Percentiles rank a stretch among this genome's conserved stretches.
phyloP scores from a whole-genome alignment of 2,113 vertebrate species.

The Labeo catla region DNA sequence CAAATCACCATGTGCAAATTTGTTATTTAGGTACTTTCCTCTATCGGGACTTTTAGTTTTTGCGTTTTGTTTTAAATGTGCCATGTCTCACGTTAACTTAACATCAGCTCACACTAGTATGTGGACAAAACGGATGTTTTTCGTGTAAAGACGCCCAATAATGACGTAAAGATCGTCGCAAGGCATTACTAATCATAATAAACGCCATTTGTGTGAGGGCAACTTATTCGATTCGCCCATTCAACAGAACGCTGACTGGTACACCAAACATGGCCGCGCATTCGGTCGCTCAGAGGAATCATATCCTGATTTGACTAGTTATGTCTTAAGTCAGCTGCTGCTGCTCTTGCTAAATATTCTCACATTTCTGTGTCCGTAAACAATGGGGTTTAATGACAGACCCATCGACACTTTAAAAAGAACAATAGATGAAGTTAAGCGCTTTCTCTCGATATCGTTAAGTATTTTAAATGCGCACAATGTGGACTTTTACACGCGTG shows the following conservation, averaged over 20 bases:
- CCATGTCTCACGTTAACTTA: constrained; percentile 56
- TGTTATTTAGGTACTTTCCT: constrained; percentile 48
- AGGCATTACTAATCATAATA: constrained; percentile 6
- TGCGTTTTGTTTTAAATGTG: constrained; percentile 52
- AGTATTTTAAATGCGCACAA: constrained; percentile 86
- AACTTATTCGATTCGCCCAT: not conserved
- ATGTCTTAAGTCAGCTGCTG: not conserved
- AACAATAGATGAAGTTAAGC: no score
- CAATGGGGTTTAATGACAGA: constrained; percentile 52
- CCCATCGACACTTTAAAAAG: constrained; percentile 62
- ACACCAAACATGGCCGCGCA: constrained; percentile 16
- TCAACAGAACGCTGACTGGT: not conserved
- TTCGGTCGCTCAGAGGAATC: not conserved
- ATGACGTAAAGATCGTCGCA: constrained; percentile 58
- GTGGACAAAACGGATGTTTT: not conserved
- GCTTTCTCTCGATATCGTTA: no score
- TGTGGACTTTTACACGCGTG: constrained; percentile 87
- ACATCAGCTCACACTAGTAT: not conserved
- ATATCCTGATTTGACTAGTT: not conserved
- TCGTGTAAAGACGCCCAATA: constrained; percentile 52
- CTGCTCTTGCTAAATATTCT: not conserved
- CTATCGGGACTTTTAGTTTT: constrained; percentile 53
- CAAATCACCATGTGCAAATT: not conserved
- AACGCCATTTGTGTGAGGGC: constrained; percentile 21
- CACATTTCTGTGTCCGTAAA: constrained; percentile 3